Conservation (phyloP, 2,888 invertebrate genomes). For the Steinernema carpocapsae region DNA sequence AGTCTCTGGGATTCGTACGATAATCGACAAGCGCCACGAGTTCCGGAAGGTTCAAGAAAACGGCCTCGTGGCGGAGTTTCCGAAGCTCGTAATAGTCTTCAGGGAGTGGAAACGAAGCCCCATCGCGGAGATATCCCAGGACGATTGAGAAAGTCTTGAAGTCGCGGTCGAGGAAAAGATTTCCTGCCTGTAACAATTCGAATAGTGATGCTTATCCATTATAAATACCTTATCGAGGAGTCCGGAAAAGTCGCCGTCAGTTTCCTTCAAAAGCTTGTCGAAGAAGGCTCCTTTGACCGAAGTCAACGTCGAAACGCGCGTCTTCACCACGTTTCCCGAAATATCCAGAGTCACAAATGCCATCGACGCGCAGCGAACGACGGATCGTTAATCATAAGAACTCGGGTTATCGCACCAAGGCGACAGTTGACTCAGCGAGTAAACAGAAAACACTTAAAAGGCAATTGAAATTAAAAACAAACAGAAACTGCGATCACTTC, state of each 20-base stretch:
- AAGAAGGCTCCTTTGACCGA: constrained; percentile 6
- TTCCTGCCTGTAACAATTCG: not conserved
- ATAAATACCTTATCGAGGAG: constrained; percentile 18
- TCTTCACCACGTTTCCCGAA: constrained; percentile 18
- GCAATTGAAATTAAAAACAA: constrained; percentile 32
- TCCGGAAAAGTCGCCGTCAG: constrained; percentile 11
- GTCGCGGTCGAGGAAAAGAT: constrained; percentile 25
- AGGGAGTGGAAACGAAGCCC: constrained; percentile 6
- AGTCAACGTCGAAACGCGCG: constrained; percentile 5
- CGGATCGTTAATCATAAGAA: too few relatives aligned
- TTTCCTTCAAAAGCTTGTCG: constrained; percentile 16
- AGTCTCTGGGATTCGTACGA: not conserved
- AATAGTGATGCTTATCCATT: not conserved
- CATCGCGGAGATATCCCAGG: constrained; percentile 23
- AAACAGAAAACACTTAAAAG: constrained; percentile 23
- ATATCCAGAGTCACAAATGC: constrained; percentile 32
- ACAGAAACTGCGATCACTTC: not conserved
- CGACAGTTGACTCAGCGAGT: constrained; percentile 6
- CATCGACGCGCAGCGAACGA: constrained; percentile 2
- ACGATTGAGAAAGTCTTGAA: constrained; percentile 12
- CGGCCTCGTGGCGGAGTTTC: constrained; percentile 20
- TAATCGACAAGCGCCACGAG: not conserved
- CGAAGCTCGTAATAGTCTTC: not conserved
- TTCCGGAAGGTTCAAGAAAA: constrained; percentile 3
- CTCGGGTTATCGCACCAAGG: not conserved